Conservation (phyloP, 1,140 invertebrate genomes). For the Drosophila novamexicana region DNA sequence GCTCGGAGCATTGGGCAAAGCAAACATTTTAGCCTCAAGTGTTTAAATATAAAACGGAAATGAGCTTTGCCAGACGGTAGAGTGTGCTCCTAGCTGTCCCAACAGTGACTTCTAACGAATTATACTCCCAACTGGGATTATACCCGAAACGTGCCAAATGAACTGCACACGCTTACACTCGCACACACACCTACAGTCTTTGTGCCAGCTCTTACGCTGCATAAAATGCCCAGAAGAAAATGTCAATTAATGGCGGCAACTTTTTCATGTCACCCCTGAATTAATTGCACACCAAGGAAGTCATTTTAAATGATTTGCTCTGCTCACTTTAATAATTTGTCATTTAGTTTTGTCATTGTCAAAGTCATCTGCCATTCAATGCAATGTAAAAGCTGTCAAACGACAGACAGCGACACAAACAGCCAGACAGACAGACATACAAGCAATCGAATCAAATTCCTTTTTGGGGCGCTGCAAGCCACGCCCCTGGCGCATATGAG, state of each 20-base stretch:
- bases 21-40: conserved; percentile 82
- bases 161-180: conserved; percentile 41
- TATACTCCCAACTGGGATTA: conserved; percentile 38
- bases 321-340: conserved; percentile 37
- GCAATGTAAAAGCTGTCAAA: conserved; percentile 40
- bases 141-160: conserved; percentile 67
- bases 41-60: conserved; percentile 83
- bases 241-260: conserved; percentile 75
- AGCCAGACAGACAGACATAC: conserved; percentile 17
- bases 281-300: conserved; percentile 67
- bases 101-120: conserved; percentile 39
- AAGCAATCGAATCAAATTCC: conserved; percentile 43
- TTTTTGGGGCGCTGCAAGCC: conserved; percentile 57
- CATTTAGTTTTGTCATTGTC: conserved; percentile 38
- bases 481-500: conserved; percentile 37
- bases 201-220: neutral
- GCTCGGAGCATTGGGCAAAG: conserved; percentile 57
- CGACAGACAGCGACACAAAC: neutral
- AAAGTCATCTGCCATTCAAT: conserved; percentile 47
- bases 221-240: conserved; percentile 39
- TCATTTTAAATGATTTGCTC: conserved; percentile 41
- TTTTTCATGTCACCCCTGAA: conserved; percentile 68
- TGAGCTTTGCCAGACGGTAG: conserved; percentile 65
- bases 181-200: conserved; percentile 2
- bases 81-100: conserved; percentile 26